These are phyloP conservation scores for Phrynocephalus forsythii DNA, from an alignment of 2,797 vertebrate genomes.

Conservation along the genomic window DNA sequence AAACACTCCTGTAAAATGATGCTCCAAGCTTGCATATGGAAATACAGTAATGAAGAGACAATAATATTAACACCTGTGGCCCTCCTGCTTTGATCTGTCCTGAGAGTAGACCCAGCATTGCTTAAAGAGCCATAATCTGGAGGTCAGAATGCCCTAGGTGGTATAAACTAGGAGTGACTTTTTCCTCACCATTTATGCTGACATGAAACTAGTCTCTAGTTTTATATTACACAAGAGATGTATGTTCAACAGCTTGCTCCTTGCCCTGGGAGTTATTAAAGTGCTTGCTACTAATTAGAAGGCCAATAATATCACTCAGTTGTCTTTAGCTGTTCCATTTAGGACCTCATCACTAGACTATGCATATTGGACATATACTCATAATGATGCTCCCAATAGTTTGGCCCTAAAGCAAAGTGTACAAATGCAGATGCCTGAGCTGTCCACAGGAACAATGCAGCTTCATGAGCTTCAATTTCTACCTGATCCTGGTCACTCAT, in stretches of 20 bases:
- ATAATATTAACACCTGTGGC: fast-evolving
- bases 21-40: fast-evolving
- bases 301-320: background rate
- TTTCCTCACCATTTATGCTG: background rate
- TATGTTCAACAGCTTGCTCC: background rate
- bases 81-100: conserved; percentile 21
- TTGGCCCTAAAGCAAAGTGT: too few relatives aligned
- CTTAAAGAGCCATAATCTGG: conserved; percentile 5
- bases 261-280: background rate
- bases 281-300: background rate
- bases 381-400: background rate
- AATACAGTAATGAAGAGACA: conserved; percentile 22
- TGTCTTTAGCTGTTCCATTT: background rate
- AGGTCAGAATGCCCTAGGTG: fast-evolving
- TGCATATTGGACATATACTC: background rate
- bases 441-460: too few relatives aligned
- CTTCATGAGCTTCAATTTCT: too few relatives aligned
- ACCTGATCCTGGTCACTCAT: too few relatives aligned
- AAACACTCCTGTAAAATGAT: background rate
- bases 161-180: conserved; percentile 7
- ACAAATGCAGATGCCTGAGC: too few relatives aligned
- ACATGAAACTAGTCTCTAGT: conserved; percentile 1
- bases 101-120: conserved; percentile 17
- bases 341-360: background rate
- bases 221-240: conserved; percentile 8